Evolutionary conservation across 2,113 vertebrate species (phyloP).

Genomic region (Diphyllodes magnificus): DNA sequence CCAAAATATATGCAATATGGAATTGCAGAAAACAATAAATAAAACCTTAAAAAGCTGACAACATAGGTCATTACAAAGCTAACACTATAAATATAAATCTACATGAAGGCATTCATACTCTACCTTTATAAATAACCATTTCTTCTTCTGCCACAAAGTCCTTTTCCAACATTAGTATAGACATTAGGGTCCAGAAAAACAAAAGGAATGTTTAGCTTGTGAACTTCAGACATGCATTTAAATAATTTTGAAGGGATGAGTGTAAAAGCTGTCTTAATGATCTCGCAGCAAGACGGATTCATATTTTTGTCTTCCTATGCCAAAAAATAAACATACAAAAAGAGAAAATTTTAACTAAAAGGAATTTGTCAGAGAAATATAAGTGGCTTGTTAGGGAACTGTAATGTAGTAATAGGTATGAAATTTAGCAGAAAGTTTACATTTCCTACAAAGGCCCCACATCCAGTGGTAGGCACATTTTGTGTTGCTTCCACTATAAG

Average conservation of each 20-base stretch:
- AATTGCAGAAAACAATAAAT: not conserved
- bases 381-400: not conserved
- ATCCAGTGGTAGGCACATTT: not conserved
- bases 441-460: not conserved
- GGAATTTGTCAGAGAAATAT: not conserved
- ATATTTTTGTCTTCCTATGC: not conserved
- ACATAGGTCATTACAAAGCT: not conserved
- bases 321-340: not conserved
- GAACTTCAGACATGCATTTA: not conserved
- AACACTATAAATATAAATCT: not conserved
- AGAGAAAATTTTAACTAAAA: not conserved
- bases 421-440: not conserved
- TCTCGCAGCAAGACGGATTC: not conserved
- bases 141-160: not conserved
- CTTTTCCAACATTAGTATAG: not conserved
- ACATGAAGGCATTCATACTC: not conserved
- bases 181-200: not conserved
- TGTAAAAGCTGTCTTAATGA: not conserved
- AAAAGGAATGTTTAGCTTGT: not conserved
- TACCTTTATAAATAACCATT: not conserved
- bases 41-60: not conserved
- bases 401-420: fast-evolving
- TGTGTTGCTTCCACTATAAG: not conserved
- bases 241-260: not conserved
- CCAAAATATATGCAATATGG: not conserved